Evolutionary conservation across 1,140 invertebrate genomes (phyloP).

Genomic region (Sweltsa coloradensis): DNA sequence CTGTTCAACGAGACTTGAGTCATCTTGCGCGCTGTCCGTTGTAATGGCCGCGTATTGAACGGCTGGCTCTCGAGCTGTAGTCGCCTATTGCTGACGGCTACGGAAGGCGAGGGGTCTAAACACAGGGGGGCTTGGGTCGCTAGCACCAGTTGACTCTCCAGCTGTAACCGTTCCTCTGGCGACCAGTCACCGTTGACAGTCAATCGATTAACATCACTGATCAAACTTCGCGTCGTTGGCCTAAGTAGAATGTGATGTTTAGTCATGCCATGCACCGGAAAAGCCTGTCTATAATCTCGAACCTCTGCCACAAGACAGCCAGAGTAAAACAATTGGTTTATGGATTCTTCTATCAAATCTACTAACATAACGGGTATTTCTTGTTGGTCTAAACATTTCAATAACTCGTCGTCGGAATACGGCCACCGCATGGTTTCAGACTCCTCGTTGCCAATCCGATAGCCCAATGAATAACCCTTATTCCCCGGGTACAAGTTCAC

Average conservation of each 20-base stretch:
- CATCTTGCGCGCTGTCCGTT: conserved; percentile 58
- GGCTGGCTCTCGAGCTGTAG: conserved; percentile 59
- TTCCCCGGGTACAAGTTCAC: conserved; percentile 83
- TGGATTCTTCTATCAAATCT: conserved; percentile 67
- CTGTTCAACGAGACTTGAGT: conserved; percentile 69
- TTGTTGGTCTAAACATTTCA: conserved; percentile 71
- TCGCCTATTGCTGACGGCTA: conserved; percentile 57
- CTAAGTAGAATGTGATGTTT: conserved; percentile 76
- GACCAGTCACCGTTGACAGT: conserved; percentile 55
- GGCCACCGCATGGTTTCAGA: conserved; percentile 24
- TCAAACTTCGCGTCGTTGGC: conserved; percentile 68
- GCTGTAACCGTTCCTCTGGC: conserved; percentile 58
- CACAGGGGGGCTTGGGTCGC: conserved; percentile 75
- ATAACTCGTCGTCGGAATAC: conserved; percentile 37
- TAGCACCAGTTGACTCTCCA: conserved; percentile 73
- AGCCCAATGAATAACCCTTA: conserved; percentile 79
- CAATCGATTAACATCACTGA: conserved; percentile 58
- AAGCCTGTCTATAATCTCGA: conserved; percentile 71
- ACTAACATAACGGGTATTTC: conserved; percentile 75
- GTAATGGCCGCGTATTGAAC: conserved; percentile 58
- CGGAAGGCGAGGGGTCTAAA: conserved; percentile 70
- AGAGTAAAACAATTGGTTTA: conserved; percentile 74
- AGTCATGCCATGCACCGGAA: conserved; percentile 51
- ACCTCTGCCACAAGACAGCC: conserved; percentile 87
- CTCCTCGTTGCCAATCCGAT: conserved; percentile 33